phyloP scores from a whole-genome alignment of 1,140 invertebrate genomes.

The Pseudomyrmex pallidus region DNA sequence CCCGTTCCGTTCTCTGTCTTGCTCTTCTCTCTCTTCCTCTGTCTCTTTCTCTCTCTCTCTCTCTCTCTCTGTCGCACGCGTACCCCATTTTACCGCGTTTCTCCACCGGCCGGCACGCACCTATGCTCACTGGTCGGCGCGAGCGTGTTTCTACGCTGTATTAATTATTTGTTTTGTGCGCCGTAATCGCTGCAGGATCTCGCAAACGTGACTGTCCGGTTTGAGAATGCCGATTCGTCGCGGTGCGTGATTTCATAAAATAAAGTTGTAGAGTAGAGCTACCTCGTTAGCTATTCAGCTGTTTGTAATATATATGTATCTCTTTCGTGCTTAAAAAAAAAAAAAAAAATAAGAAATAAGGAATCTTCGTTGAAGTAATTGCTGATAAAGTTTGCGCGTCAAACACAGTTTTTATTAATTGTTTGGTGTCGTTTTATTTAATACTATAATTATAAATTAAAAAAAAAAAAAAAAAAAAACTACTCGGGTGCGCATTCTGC shows the following conservation, averaged over 20 bases:
- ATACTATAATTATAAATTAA: not conserved
- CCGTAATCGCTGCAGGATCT: conserved; percentile 71
- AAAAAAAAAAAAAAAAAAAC: not conserved
- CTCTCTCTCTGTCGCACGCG: conserved; percentile 47
- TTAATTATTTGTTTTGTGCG: conserved; percentile 78
- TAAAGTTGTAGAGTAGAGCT: not conserved
- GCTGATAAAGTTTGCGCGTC: not conserved
- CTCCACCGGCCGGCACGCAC: conserved; percentile 44
- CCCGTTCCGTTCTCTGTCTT: conserved; percentile 65
- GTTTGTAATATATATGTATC: too few relatives aligned
- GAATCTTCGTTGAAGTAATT: conserved; percentile 4
- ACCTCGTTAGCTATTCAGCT: not conserved
- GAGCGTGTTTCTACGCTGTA: conserved; percentile 66
- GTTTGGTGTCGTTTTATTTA: not conserved
- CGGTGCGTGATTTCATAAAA: not conserved
- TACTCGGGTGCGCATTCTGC: too few relatives aligned
- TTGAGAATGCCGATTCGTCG: conserved; percentile 21
- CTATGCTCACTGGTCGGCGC: conserved; percentile 53
- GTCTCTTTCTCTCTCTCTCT: conserved; percentile 71
- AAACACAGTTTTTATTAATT: not conserved
- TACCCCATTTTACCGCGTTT: conserved; percentile 44
- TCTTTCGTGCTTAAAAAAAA: not conserved
- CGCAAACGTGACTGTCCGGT: conserved; percentile 53
- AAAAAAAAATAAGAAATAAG: too few relatives aligned
- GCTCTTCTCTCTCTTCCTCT: conserved; percentile 53